Evolutionary conservation across 2,888 invertebrate species (phyloP).

Genomic region (Strigamia transsilvanica): DNA sequence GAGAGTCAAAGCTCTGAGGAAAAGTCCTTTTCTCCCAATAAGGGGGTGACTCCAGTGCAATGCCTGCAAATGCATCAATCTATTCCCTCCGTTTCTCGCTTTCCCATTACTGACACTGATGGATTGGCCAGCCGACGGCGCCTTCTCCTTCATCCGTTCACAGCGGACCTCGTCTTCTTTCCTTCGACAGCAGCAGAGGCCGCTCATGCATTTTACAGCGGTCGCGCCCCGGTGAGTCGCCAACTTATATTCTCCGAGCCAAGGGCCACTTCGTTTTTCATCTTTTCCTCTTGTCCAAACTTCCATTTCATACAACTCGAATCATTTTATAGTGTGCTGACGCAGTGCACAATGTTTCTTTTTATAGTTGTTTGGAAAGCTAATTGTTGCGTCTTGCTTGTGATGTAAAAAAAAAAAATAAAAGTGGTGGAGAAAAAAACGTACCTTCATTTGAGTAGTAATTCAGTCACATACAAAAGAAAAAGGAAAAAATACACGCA

Average conservation of each 20-base stretch:
- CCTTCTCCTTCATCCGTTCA: constrained; percentile 38
- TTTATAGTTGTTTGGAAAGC: constrained; percentile 3
- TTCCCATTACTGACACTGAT: constrained; percentile 33
- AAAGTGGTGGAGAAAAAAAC: background rate
- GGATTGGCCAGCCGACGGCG: constrained; percentile 41
- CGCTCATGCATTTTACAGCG: constrained; percentile 49
- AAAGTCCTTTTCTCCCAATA: constrained; percentile 48
- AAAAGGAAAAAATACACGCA: background rate
- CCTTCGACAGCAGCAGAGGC: constrained; percentile 41
- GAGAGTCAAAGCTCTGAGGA: constrained; percentile 43
- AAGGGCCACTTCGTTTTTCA: constrained; percentile 41
- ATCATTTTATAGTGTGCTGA: constrained; percentile 34
- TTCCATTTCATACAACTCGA: constrained; percentile 29
- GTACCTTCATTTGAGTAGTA: background rate
- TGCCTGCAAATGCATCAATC: constrained; percentile 36
- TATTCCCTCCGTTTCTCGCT: constrained; percentile 4
- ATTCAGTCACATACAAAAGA: background rate
- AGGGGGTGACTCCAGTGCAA: constrained; percentile 35
- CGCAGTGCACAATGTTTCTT: constrained; percentile 27
- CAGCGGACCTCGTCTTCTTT: constrained; percentile 35
- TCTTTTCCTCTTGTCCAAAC: constrained; percentile 43
- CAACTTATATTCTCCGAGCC: constrained; percentile 44
- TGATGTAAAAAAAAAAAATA: background rate
- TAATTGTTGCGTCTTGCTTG: background rate
- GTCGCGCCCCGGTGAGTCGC: constrained; percentile 49